A percentile compares a stretch with the other conserved stretches of the same genome.
Conservation (phyloP, 2,888 invertebrate genomes). For the Crioceris asparagi region DNA sequence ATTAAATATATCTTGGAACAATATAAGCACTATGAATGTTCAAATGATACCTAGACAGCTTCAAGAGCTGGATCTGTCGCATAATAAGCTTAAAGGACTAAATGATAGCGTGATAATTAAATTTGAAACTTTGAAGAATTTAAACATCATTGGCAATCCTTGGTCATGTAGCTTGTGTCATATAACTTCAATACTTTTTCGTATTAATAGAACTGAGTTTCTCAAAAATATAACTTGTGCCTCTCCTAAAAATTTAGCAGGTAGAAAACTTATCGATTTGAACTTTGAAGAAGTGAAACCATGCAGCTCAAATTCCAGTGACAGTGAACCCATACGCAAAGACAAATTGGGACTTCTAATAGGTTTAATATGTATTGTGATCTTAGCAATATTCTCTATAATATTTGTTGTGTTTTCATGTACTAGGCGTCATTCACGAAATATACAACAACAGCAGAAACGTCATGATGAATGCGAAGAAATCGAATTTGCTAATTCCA, state of each 20-base stretch:
- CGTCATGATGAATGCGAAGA: too few relatives aligned
- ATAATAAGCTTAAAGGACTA: constrained; percentile 57
- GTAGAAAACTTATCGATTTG: constrained; percentile 35
- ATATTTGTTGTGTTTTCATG: constrained; percentile 50
- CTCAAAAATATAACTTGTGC: constrained; percentile 48
- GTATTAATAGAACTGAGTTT: constrained; percentile 45
- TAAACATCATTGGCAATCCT: constrained; percentile 50
- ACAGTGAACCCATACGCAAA: constrained; percentile 32
- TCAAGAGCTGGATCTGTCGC: constrained; percentile 59
- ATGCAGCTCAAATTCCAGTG: constrained; percentile 41
- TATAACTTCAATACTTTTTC: constrained; percentile 45
- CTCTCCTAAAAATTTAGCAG: constrained; percentile 46
- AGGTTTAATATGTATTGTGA: constrained; percentile 40
- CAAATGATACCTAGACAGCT: constrained; percentile 48
- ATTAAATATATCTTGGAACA: constrained; percentile 65
- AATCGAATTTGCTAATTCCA: constrained; percentile 27
- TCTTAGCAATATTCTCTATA: constrained; percentile 41
- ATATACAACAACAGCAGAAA: constrained; percentile 35
- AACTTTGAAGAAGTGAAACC: constrained; percentile 35
- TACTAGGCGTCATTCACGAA: constrained; percentile 57
- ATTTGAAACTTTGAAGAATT: constrained; percentile 45
- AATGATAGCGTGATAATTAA: constrained; percentile 47
- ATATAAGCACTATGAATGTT: constrained; percentile 47
- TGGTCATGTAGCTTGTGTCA: constrained; percentile 61
- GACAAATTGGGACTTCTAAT: constrained; percentile 41